A percentile compares a stretch with the other conserved stretches of the same genome.
These are phyloP conservation scores for Cyanoliseus patagonus DNA, from an alignment of 2,113 vertebrate species.

Conservation along the genomic window DNA sequence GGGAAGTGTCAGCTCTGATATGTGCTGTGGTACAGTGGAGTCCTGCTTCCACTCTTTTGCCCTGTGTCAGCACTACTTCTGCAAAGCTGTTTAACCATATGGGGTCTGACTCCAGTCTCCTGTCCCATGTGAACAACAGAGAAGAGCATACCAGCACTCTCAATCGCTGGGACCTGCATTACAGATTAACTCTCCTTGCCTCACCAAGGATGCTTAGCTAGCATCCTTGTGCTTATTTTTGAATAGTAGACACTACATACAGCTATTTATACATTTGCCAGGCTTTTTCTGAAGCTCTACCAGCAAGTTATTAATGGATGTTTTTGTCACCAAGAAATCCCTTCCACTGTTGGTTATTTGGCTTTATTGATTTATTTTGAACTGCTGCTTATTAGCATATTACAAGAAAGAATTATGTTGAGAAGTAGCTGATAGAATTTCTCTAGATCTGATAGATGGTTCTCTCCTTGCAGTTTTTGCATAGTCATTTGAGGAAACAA, in stretches of 20 bases:
- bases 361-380: slow-evolving; percentile 11
- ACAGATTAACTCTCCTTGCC: not conserved
- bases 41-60: not conserved
- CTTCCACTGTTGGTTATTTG: not conserved
- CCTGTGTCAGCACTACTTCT: not conserved
- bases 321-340: not conserved
- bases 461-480: not conserved
- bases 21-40: not conserved
- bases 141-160: not conserved
- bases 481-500: not conserved
- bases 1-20: not conserved
- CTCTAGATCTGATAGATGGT: not conserved
- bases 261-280: not conserved
- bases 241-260: not conserved
- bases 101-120: not conserved
- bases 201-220: not conserved
- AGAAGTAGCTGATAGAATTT: not conserved
- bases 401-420: not conserved
- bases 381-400: not conserved
- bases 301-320: not conserved
- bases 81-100: not conserved
- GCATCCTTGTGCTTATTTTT: not conserved
- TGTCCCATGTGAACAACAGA: not conserved
- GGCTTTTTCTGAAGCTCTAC: not conserved
- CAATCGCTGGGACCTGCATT: not conserved